phyloP scores from a whole-genome alignment of 2,888 invertebrate genomes.

The Aelia acuminata region DNA sequence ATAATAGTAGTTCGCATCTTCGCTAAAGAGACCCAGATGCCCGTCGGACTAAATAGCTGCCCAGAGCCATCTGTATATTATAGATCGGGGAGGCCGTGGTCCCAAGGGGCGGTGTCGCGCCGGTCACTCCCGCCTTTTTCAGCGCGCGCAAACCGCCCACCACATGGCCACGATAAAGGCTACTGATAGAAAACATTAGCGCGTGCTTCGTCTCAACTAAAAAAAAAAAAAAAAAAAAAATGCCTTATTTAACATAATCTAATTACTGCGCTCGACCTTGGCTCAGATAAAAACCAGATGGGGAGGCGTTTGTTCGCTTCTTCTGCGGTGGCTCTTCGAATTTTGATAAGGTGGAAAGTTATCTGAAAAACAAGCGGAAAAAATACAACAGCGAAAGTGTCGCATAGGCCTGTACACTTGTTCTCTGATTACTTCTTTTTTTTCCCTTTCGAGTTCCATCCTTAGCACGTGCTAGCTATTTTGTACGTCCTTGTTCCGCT shows the following conservation, averaged over 20 bases:
- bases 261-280: slow-evolving; percentile 1
- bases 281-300: slow-evolving; percentile 17
- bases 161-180: slow-evolving; percentile 18
- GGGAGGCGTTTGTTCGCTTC: slow-evolving; percentile 1
- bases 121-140: slow-evolving; percentile 45
- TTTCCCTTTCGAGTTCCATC: neutral
- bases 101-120: slow-evolving; percentile 36
- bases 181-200: slow-evolving; percentile 32
- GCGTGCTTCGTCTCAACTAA: neutral
- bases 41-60: neutral
- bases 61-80: neutral
- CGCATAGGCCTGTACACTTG: neutral
- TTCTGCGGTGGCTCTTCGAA: neutral
- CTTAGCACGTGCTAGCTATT: neutral
- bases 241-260: neutral
- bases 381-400: neutral
- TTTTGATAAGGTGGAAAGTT: slow-evolving; percentile 17
- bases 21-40: neutral
- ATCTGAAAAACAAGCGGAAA: neutral
- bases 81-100: slow-evolving; percentile 8
- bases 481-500: neutral
- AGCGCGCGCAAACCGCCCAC: slow-evolving; percentile 55
- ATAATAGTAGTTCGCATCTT: too few relatives aligned
- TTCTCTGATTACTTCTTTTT: neutral
- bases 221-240: slow-evolving; percentile 31